Conservation (phyloP, 1,140 invertebrate genomes). For the Popillia japonica region DNA sequence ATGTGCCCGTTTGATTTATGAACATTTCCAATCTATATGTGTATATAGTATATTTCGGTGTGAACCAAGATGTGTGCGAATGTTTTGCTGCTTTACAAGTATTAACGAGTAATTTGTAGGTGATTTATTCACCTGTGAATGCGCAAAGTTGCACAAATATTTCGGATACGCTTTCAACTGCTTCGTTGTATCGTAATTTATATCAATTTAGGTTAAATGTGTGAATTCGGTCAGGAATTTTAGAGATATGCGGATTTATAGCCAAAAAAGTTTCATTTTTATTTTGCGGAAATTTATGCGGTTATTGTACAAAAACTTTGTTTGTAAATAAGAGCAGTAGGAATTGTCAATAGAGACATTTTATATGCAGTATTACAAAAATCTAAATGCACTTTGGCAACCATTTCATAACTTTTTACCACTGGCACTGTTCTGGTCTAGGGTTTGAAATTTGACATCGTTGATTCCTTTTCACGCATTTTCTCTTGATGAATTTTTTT, state of each 20-base stretch:
- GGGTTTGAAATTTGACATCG: too few species aligned
- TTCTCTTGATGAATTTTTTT: too few species aligned
- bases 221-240: neutral
- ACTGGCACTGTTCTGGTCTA: too few species aligned
- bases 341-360: too few species aligned
- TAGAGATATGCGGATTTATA: neutral
- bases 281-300: too few species aligned
- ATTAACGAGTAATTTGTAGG: conserved; percentile 10
- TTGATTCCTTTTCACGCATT: too few species aligned
- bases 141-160: neutral
- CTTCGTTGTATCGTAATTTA: neutral
- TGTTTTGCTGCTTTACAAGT: neutral
- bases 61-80: conserved; percentile 9
- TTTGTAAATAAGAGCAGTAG: too few species aligned
- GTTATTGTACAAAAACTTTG: too few species aligned
- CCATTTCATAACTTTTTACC: too few species aligned
- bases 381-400: too few species aligned
- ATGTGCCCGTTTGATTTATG: conserved; percentile 10
- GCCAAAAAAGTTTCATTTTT: conserved; percentile 53
- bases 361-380: too few species aligned
- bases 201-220: conserved; percentile 12
- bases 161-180: conserved; percentile 10
- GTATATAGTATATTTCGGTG: neutral
- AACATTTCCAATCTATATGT: conserved; percentile 1
- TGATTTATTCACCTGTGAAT: neutral